Base-by-base conservation (phyloP, 37 sponge, comb jelly and placozoan genomes). In the Agelas oroides region DNA sequence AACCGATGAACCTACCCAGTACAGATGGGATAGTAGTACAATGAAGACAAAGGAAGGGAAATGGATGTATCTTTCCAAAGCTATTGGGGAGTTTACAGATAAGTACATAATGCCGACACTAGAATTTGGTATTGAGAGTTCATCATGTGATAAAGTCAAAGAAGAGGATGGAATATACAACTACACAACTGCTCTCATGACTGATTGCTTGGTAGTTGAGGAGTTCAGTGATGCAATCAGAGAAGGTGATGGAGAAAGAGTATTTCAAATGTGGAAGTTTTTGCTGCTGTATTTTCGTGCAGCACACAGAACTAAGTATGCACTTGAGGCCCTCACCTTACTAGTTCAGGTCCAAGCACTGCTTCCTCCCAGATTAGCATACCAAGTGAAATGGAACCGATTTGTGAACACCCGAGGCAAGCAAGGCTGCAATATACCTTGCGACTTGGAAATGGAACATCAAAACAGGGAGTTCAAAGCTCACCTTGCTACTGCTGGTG, bases 371-470 rank as follows among this genome's bases (percentile, higher is more conserved):
- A n/a, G n/a, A n/a, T n/a, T n/a, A n/a, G 53, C 53, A 5, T 46
- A 40, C 14, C 73, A 73, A 14, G 5, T 73, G n/a, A 73, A 38
- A 11, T 73, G 73, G 73, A 40, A 40, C 28, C 23, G 73, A 5
- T 38, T 46, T 38, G 32, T 39, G 20, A 73, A 73, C 40, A 24
- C 15, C 1, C 21, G 28, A 34, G 67, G 79, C 1, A 12, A 65
- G 25, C 1, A 21, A 5, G 54, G 73, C 1, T 40, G 8, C 1
- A 73, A 73, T 53, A 40, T 46, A 2, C 53, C 46, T 38, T 27
- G 32, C 5, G 73, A 73, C 37, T 40, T 73, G 53, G 46, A 38
- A 18, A 73, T 30, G n/a, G 73, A 73, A 41, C 73, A 73, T 41
- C 12, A 12, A 3, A 73, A 73, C 25, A 41, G 54, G 16, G 73